phyloP scores from a whole-genome alignment of 2,888 invertebrate species.

The Papilio elwesi region DNA sequence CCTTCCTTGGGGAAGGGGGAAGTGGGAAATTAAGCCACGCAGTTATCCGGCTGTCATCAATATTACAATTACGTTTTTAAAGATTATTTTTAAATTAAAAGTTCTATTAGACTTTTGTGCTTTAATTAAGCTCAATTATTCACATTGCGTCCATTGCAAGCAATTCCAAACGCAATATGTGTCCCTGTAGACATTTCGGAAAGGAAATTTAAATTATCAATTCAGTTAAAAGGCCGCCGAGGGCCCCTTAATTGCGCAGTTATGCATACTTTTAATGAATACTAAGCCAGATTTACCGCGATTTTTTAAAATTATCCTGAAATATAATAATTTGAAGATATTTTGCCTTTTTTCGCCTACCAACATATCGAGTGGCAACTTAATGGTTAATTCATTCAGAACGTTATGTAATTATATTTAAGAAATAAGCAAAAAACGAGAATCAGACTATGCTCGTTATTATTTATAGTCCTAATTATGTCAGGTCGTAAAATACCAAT shows the following conservation, averaged over 20 bases:
- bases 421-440: not conserved
- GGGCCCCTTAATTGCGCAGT: constrained; percentile 32
- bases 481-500: not conserved
- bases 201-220: constrained; percentile 38
- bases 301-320: constrained; percentile 16
- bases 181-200: constrained; percentile 34
- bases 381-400: not conserved
- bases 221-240: constrained; percentile 34
- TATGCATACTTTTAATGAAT: constrained; percentile 37
- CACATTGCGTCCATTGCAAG: constrained; percentile 30
- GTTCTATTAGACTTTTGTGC: no score
- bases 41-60: no score
- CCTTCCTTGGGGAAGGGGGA: no score
- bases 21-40: no score
- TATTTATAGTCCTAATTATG: not conserved
- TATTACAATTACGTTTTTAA: no score
- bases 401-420: not conserved
- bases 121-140: constrained; percentile 11
- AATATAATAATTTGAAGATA: not conserved
- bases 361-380: not conserved
- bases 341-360: not conserved
- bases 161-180: constrained; percentile 28
- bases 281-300: constrained; percentile 30
- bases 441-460: not conserved
- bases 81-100: no score